Conservation (phyloP, 1,140 invertebrate species). For the Cydia splendana region DNA sequence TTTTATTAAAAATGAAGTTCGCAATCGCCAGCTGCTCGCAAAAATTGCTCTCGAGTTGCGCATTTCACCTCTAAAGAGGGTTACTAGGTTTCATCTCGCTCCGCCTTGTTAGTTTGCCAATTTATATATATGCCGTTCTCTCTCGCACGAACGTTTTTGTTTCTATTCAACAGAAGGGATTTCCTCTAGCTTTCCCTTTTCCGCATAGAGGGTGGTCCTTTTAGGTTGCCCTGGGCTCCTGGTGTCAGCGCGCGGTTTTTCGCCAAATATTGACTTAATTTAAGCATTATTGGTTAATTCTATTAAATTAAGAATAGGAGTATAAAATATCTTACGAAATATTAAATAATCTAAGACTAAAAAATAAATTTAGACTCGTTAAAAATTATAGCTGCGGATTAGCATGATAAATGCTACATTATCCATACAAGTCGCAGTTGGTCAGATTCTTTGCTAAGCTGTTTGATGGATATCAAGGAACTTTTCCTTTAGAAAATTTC, state of each 20-base stretch:
- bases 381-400: slow-evolving; percentile 22
- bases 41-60: slow-evolving; percentile 50
- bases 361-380: not conserved
- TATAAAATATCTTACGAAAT: not conserved
- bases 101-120: not conserved
- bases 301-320: slow-evolving; percentile 11
- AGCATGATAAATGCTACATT: slow-evolving; percentile 23
- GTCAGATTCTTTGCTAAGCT: slow-evolving; percentile 39
- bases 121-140: slow-evolving; percentile 8
- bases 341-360: not conserved
- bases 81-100: slow-evolving; percentile 13
- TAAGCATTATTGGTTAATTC: slow-evolving; percentile 13
- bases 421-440: slow-evolving; percentile 20
- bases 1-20: slow-evolving; percentile 61
- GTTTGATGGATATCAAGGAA: slow-evolving; percentile 51
- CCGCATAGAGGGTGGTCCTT: slow-evolving; percentile 33
- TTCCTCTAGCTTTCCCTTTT: slow-evolving; percentile 40
- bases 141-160: slow-evolving; percentile 12
- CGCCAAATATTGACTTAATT: slow-evolving; percentile 21
- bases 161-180: slow-evolving; percentile 11
- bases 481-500: slow-evolving; percentile 51
- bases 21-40: slow-evolving; percentile 49
- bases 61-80: slow-evolving; percentile 45
- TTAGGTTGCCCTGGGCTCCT: slow-evolving; percentile 20
- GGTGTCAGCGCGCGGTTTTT: slow-evolving; percentile 33